Evolutionary conservation across 2,113 vertebrate genomes (phyloP), one percentile per base, ranked within the genome.

Genomic region (Halcyon malimbica): DNA sequence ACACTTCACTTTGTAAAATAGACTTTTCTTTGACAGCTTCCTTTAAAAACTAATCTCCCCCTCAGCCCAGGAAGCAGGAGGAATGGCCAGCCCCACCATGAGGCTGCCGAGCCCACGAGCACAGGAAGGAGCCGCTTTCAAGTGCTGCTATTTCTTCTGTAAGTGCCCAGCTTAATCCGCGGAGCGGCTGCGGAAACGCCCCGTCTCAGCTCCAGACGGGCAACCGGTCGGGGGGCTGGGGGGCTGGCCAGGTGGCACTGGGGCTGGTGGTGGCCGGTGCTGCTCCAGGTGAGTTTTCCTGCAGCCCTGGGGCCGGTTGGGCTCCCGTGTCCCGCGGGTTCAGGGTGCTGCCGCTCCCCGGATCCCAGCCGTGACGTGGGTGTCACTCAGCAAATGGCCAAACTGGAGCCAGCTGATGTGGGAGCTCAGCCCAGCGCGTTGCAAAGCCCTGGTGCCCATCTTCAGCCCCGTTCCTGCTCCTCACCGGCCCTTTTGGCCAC

Each of bases 131-230:
- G 83, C 42, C 0, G 5, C 64, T 86, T 86, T 41, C 71, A 70
- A 11, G 77, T 39, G 68, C 86, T 51, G 65, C 87, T 10, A 1
- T 26, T 54, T 33, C 83, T 65, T 13, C 46, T 8, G 2, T 8
- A 75, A 79, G 51, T 68, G 78, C 92, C 11, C 57, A 9, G 16
- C 24, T 41, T 28, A 71, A 93, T 73, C 90, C 16, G 0, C 1
- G 3, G n/a, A 15, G 67, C 0, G 3, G 44, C 28, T 0, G 4
- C 1, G 5, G 33, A 4, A 2, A 7, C 0, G 8, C 1, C 0
- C 1, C 3, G 0, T 1, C 6, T 8, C 26, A 7, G 73, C 81
- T 74, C 48, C 16, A 4, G 44, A 6, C 4, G 15, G 0, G 31
- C 13, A 1, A 1, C 5, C 41, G 41, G 11, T 42, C 35, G 2